These are phyloP conservation scores for Diorhabda sublineata DNA, from an alignment of 1,140 invertebrate genomes.

Conservation along the genomic window DNA sequence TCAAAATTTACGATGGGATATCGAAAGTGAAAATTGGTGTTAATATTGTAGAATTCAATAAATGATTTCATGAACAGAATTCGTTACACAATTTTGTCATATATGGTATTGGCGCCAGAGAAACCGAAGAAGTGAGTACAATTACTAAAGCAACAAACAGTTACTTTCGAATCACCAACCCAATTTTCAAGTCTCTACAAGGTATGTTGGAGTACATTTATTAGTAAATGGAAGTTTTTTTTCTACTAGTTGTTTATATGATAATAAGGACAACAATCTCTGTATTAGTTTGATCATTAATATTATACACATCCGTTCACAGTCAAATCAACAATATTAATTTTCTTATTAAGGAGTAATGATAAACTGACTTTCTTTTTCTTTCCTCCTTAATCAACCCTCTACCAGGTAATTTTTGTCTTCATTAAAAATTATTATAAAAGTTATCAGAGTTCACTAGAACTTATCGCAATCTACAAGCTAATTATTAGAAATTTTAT, in stretches of 20 bases:
- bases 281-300: background rate
- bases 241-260: background rate
- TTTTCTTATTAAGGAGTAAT: too few relatives aligned
- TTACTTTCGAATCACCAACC: slow-evolving; percentile 1
- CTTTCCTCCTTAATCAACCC: too few relatives aligned
- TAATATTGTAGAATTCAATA: slow-evolving; percentile 1
- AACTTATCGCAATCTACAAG: too few relatives aligned
- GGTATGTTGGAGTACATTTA: background rate
- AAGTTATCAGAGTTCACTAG: too few relatives aligned
- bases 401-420: too few relatives aligned
- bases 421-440: too few relatives aligned
- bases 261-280: background rate
- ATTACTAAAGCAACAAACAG: background rate
- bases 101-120: background rate
- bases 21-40: slow-evolving; percentile 2
- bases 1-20: background rate
- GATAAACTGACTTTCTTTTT: too few relatives aligned
- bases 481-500: too few relatives aligned
- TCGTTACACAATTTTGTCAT: slow-evolving; percentile 2
- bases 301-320: too few relatives aligned
- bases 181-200: slow-evolving; percentile 2
- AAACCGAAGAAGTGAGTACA: slow-evolving; percentile 2
- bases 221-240: slow-evolving; percentile 1
- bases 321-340: too few relatives aligned
- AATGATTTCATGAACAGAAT: slow-evolving; percentile 1